Base-by-base conservation (phyloP, 2,797 vertebrate species). In the Coracias cyanogaster region DNA sequence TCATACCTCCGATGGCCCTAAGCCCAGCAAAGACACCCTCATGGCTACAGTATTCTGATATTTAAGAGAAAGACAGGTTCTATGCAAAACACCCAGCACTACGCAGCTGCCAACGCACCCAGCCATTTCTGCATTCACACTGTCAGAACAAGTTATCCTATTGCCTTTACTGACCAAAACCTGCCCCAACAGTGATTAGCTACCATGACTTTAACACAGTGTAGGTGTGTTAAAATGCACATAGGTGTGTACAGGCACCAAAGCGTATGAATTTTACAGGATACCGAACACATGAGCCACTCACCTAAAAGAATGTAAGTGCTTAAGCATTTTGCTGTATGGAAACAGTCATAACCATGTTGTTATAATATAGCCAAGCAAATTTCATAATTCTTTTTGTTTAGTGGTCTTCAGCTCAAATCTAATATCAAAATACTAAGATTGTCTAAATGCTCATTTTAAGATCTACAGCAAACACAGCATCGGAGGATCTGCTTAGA, bases 171-270 rank as follows among this genome's bases (percentile, higher is more conserved):
- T 48, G 48, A 51, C 11, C 29, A 26, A 65, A 78, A 46, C 8
- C 46, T 60, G 33, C 20, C 15, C 37, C 52, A 67, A 20, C 9
- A n/a, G 28, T 48, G 54, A 45, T 25, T 28, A 71, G 46, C 12
- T 41, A 67, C n/a, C 33, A 51, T 7, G n/a, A 51, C 15, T 51
- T 52, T 57, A 33, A 52, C 45, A 12, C 8, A 11, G 26, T 4
- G 1, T 8, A 25, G 21, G 5, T 25, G 10, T 37, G 20, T 1
- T 43, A 65, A 48, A 51, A 69, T 9, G 25, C 43, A 16, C 4
- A 0, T 21, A 65, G 20, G 9, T 20, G 13, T 5, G 0, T 78
- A 41, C 25, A n/a, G 7, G 43, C 22, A 4, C 25, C 24, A 28
- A 43, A 39, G 16, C 3, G n/a, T n/a, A 19, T 7, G 41, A 31